Evolutionary conservation across 2,888 invertebrate species (phyloP).

Genomic region (Xestia xanthographa): DNA sequence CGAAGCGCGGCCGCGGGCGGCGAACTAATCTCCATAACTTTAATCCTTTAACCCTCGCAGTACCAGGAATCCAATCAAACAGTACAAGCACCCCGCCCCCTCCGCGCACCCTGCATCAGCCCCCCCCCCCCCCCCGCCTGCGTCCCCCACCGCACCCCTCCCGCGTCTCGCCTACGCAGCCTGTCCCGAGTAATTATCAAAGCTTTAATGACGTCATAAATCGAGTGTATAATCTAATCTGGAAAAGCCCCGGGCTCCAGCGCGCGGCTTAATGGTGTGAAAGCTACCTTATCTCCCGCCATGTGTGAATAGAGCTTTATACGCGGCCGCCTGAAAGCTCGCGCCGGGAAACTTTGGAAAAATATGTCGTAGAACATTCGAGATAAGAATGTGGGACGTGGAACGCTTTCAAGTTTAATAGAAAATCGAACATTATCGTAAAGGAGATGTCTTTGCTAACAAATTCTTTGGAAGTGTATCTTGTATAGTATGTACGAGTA

Average conservation of each 20-base stretch:
- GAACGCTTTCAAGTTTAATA: slow-evolving; percentile 90
- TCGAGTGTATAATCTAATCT: slow-evolving; percentile 91
- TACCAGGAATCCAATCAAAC: slow-evolving; percentile 91
- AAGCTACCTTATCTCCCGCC: slow-evolving; percentile 91
- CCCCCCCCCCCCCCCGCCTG: slow-evolving; percentile 28
- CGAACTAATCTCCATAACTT: slow-evolving; percentile 91
- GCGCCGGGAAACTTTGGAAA: slow-evolving; percentile 90
- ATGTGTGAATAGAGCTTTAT: slow-evolving; percentile 91
- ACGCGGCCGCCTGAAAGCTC: slow-evolving; percentile 90
- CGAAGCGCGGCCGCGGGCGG: slow-evolving; percentile 89
- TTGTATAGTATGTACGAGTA: slow-evolving; percentile 71
- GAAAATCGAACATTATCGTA: slow-evolving; percentile 91
- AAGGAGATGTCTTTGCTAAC: slow-evolving; percentile 90
- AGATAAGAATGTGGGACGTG: slow-evolving; percentile 91
- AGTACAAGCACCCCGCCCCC: slow-evolving; percentile 86
- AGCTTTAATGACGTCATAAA: slow-evolving; percentile 91
- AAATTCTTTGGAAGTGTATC: slow-evolving; percentile 87
- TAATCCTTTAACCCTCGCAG: slow-evolving; percentile 90
- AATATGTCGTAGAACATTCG: slow-evolving; percentile 90
- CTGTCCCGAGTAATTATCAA: slow-evolving; percentile 91
- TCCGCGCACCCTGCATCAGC: slow-evolving; percentile 60
- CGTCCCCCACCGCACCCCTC: slow-evolving; percentile 73
- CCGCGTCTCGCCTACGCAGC: slow-evolving; percentile 88
- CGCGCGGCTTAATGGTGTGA: slow-evolving; percentile 91
- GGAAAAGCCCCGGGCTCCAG: slow-evolving; percentile 91